Percentiles rank a stretch among this genome's conserved stretches.
phyloP scores from a whole-genome alignment of 2,797 vertebrate genomes.

The Sphenodon punctatus region DNA sequence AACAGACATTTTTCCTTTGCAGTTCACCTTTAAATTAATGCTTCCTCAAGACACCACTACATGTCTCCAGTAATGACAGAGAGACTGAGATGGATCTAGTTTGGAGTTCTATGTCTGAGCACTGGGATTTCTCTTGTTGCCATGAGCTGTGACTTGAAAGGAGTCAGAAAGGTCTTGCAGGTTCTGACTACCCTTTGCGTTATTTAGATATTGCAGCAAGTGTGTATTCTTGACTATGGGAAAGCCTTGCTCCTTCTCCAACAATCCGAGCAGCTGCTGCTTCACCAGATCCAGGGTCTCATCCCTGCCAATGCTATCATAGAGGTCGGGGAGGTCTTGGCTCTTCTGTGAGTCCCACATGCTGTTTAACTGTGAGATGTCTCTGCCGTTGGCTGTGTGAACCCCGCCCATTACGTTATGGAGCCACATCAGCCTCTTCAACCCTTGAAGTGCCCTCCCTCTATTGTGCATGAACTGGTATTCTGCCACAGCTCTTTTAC shows the following conservation, averaged over 20 bases:
- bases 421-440: conserved; percentile 84
- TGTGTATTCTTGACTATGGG: not conserved
- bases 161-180: not conserved
- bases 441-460: conserved; percentile 76
- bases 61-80: not conserved
- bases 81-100: not conserved
- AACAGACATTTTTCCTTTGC: not conserved
- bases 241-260: not conserved
- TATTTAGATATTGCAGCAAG: conserved; percentile 6
- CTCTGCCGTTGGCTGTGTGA: conserved; percentile 79
- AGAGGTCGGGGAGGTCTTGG: conserved; percentile 1
- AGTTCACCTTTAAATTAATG: not conserved
- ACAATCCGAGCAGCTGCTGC: conserved; percentile 8
- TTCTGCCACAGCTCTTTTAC: conserved; percentile 63
- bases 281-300: not conserved
- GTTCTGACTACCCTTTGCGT: conserved; percentile 11
- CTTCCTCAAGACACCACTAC: not conserved
- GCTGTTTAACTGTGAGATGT: not conserved
- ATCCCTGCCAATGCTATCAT: not conserved
- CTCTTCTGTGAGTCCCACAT: not conserved
- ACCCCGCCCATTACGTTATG: conserved; percentile 78
- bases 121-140: conserved; percentile 1
- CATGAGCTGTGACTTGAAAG: conserved; percentile 20
- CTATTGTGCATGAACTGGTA: conserved; percentile 54
- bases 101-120: not conserved